Evolutionary conservation across 2,888 invertebrate genomes (phyloP), one percentile per base, ranked within the genome.

Genomic region (Heliconius erato): DNA sequence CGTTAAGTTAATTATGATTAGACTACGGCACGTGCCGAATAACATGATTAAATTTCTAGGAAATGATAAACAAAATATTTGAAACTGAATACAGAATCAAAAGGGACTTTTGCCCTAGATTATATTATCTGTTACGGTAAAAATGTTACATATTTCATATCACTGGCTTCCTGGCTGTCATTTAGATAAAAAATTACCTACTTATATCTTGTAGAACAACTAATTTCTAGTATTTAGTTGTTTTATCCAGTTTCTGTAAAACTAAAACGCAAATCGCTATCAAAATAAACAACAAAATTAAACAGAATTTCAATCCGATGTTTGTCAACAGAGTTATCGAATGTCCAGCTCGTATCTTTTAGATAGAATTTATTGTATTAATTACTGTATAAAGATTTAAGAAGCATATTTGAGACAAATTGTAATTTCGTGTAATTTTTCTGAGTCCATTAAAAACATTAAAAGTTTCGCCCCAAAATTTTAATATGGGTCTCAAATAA

Each of bases 81-180:
- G 54, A 69, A 59, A 80, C 68, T 28, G 26, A 74, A 2, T 69
- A 59, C 68, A 76, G 28, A 68, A 59, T 59, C 54, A 68, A 67
- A 80, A 76, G 76, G 80, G 80, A 76, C 69, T 80, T 80, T 80
- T 76, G 59, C 69, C 80, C 59, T 35, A 80, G 80, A 80, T 80
- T 67, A 40, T 19, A 19, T 54, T 80, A 80, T 80, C 76, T 40
- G 3, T 59, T 35, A 63, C 26, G 35, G 16, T 63, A 76, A 49
- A 72, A 44, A 49, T n/a, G n/a, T n/a, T n/a, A n/a, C n/a, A n/a
- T 40, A 16, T 76, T 9, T 63, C n/a, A 76, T 35, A 40, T 63
- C 59, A n/a, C 74, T 76, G 12, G 35, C 76, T 76, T 76, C 35
- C 32, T 76, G n/a, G 14, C 32, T 63, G 3, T 63, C 26, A 14